Evolutionary conservation across 2,797 vertebrate species (phyloP).

Genomic region (Aratinga solstitialis): DNA sequence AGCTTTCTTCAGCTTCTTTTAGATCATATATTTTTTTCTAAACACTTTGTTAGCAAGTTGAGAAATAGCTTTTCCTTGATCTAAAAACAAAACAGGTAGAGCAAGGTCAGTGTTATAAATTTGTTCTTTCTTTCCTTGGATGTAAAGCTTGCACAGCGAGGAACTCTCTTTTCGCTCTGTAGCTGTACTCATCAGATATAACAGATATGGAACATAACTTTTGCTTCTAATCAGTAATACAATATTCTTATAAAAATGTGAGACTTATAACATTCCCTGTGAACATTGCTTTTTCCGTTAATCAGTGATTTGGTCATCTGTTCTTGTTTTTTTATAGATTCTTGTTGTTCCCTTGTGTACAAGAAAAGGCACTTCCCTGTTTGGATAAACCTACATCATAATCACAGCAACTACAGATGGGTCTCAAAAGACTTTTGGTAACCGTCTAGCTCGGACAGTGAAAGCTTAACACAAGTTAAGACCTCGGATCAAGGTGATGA

Average conservation of each 20-base stretch:
- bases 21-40: background rate
- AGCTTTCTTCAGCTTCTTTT: conserved; percentile 3
- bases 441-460: background rate
- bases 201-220: background rate
- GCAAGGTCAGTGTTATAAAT: background rate
- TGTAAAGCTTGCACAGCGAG: background rate
- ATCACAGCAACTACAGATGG: background rate
- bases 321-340: background rate
- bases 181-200: background rate
- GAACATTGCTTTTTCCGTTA: background rate
- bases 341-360: background rate
- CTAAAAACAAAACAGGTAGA: background rate
- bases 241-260: background rate
- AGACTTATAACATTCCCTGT: background rate
- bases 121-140: background rate
- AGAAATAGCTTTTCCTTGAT: background rate
- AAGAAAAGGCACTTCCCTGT: background rate
- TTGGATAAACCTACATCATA: background rate
- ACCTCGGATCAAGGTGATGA: background rate
- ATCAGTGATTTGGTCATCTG: background rate
- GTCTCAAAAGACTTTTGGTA: background rate
- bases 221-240: background rate
- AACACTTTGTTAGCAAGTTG: background rate
- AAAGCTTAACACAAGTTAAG: background rate
- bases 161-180: background rate